Base-by-base conservation (phyloP, 2,888 invertebrate genomes). In the Gnatocerus cornutus region DNA sequence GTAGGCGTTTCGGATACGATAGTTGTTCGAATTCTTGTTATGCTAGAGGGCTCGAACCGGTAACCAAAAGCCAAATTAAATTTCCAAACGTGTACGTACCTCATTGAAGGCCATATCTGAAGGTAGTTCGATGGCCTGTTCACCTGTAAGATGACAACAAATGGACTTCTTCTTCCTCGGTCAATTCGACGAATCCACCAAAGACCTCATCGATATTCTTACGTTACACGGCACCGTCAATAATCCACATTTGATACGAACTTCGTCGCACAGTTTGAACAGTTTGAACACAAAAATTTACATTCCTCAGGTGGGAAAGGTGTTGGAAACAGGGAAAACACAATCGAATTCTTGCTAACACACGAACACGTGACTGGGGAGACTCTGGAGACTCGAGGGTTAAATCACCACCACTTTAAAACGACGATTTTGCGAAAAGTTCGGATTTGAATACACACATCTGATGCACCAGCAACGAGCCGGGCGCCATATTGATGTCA, bases 21-120 rank as follows among this genome's bases (percentile, higher is more conserved):
- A 27, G 55, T 41, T 39, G 27, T 39, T 33, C 41, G 55, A 39
- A 13, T 29, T 37, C 14, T 16, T 37, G 29, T 37, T 29, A 8
- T 10, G 48, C 46, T 37, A 48, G 61, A 61, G 48, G 48, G 43
- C 53, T 43, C 30, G 10, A 63, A 63, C 63, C 52, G 63, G 52
- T 53, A 41, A 39, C 29, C 41, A 56, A 43, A 56, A 56, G 8
- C 13, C 52, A 50, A 63, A 63, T 43, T 63, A 50, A 50, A 62
- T 41, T 39, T 50, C 65, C 12, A 30, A 46, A 59, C 56, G 56
- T 30, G 58, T 59, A 87, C 89, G 88, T 85, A 91, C 91, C 91
- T 92, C 91, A 90, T 91, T 91, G 90, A 91, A 91, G 90, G 91
- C 91, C 91, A 91, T 91, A 88, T 89, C 88, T 87, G 86, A 87